These are phyloP conservation scores for Drosophila nigrodunni DNA, from an alignment of 1,140 invertebrate species.

Conservation along the genomic window DNA sequence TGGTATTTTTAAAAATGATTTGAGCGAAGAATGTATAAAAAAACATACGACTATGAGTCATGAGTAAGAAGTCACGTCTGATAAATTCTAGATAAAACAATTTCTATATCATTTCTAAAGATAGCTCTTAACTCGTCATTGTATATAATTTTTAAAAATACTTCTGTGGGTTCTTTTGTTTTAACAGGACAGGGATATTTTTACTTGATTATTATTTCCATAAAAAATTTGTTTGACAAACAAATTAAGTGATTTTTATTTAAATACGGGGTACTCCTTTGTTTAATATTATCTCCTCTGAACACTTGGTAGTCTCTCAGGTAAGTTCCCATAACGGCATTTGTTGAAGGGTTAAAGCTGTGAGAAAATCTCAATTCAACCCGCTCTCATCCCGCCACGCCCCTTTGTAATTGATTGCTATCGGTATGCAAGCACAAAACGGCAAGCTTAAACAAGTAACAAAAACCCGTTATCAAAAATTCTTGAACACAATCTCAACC, in stretches of 20 bases:
- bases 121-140: constrained; percentile 11
- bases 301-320: no score
- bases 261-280: no score
- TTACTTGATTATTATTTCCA: no score
- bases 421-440: not conserved
- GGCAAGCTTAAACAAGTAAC: constrained; percentile 5
- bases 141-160: not conserved
- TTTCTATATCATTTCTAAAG: constrained; percentile 17
- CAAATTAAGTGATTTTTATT: no score
- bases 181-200: not conserved
- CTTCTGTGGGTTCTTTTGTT: not conserved
- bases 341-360: constrained; percentile 12
- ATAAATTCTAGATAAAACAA: not conserved
- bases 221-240: no score
- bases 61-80: not conserved
- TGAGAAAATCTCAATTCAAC: not conserved
- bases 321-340: not conserved
- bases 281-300: no score
- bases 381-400: not conserved
- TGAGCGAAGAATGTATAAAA: not conserved
- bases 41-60: constrained; percentile 11
- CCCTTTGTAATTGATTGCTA: not conserved
- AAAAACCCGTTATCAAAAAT: constrained; percentile 41
- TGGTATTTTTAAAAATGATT: not conserved
- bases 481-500: not conserved